Conservation (phyloP, 1,140 invertebrate species). For the Odontomachus brunneus region DNA sequence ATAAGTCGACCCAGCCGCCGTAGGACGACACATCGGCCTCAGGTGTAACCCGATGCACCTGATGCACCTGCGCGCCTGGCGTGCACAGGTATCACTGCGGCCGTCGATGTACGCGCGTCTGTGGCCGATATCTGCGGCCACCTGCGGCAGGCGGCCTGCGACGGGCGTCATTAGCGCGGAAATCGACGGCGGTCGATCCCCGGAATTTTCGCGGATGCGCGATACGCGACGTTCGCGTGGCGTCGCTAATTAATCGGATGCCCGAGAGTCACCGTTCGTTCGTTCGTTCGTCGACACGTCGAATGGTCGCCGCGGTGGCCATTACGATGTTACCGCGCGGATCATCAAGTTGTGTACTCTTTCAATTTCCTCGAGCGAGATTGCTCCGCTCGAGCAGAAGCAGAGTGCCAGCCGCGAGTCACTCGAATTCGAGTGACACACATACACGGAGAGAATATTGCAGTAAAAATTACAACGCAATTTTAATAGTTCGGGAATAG, state of each 20-base stretch:
- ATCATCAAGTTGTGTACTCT: no score
- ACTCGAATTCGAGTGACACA: no score
- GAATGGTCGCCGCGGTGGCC: no score
- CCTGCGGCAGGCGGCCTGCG: conserved; percentile 21
- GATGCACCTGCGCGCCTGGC: conserved; percentile 49
- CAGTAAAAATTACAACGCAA: no score
- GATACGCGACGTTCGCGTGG: neutral
- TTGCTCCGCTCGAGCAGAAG: no score
- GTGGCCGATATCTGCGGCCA: conserved; percentile 25
- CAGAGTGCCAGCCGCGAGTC: no score
- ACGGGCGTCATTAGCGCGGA: neutral
- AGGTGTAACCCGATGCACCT: conserved; percentile 33
- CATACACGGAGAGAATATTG: no score
- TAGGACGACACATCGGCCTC: conserved; percentile 33
- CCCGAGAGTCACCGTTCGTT: no score
- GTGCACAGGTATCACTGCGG: conserved; percentile 53
- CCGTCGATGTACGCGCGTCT: conserved; percentile 21
- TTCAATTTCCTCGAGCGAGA: no score
- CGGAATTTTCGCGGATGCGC: neutral
- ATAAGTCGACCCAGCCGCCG: conserved; percentile 1
- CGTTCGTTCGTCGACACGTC: no score
- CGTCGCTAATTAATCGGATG: neutral
- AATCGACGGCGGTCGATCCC: neutral
- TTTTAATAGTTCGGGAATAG: no score
- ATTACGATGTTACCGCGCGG: no score